A percentile compares a stretch with the other conserved stretches of the same genome.
Evolutionary conservation across 2,888 invertebrate species (phyloP).

Genomic region (Notodonta dromedarius): DNA sequence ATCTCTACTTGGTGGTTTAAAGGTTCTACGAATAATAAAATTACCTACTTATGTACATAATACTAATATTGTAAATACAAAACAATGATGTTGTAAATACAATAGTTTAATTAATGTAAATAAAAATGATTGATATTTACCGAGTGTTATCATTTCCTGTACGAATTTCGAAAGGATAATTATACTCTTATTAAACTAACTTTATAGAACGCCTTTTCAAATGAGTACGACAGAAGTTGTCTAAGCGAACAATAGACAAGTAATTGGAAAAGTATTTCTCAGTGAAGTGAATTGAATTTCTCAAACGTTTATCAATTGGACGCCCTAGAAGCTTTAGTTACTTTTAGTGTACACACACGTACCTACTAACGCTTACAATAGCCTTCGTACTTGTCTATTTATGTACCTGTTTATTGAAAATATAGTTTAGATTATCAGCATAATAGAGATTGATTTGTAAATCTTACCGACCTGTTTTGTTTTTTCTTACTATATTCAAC

Average conservation of each 20-base stretch:
- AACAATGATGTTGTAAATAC: constrained; percentile 42
- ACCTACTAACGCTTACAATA: not conserved
- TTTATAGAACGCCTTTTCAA: constrained; percentile 2
- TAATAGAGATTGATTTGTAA: too few relatives aligned
- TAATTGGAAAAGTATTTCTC: constrained; percentile 31
- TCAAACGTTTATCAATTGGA: constrained; percentile 33
- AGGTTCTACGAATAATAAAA: not conserved
- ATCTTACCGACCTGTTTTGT: too few relatives aligned
- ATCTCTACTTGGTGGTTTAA: not conserved
- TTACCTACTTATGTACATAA: constrained; percentile 18
- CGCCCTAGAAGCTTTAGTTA: constrained; percentile 5
- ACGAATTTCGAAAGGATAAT: constrained; percentile 22
- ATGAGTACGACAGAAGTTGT: constrained; percentile 9
- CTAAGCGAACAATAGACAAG: constrained; percentile 16
- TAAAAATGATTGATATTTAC: constrained; percentile 39
- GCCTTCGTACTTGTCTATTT: too few relatives aligned
- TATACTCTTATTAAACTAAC: not conserved
- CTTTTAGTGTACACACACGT: not conserved
- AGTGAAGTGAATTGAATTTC: constrained; percentile 43
- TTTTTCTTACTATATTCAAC: too few relatives aligned
- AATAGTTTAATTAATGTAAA: constrained; percentile 45
- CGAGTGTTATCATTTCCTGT: constrained; percentile 39
- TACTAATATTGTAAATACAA: constrained; percentile 43
- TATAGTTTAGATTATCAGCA: too few relatives aligned
- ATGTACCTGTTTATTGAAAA: too few relatives aligned